A percentile compares a stretch with the other conserved stretches of the same genome.
phyloP scores from a whole-genome alignment of 1,140 invertebrate genomes.

The Metopolophium dirhodum region DNA sequence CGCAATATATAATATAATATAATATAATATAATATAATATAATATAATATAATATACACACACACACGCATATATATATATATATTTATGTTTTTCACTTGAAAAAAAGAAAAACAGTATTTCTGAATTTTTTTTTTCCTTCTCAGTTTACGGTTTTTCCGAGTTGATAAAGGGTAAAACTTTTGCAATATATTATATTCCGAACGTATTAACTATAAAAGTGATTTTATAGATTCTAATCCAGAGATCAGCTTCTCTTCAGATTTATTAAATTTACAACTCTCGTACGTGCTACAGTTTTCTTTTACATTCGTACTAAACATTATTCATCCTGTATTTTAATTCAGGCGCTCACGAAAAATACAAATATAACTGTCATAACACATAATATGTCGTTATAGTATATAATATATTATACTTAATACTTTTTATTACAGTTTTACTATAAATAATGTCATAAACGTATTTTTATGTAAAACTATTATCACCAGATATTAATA shows the following conservation, averaged over 20 bases:
- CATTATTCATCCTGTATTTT: not conserved
- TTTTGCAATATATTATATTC: conserved; percentile 27
- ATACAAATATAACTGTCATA: not conserved
- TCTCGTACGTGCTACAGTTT: not conserved
- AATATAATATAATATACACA: not conserved
- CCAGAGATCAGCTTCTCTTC: not conserved
- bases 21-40: conserved; percentile 11
- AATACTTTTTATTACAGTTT: not conserved
- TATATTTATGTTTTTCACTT: not conserved
- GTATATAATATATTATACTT: not conserved
- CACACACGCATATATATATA: not conserved
- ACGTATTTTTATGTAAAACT: too few species aligned
- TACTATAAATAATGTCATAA: not conserved
- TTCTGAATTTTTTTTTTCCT: not conserved
- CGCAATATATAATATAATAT: conserved; percentile 1
- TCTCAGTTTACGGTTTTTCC: not conserved
- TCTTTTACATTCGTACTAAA: not conserved
- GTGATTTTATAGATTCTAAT: conserved; percentile 26
- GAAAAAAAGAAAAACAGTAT: not conserved
- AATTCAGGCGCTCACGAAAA: not conserved
- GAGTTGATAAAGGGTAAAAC: conserved; percentile 1
- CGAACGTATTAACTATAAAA: conserved; percentile 27
- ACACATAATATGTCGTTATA: not conserved
- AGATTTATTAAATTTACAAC: not conserved
- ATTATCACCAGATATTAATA: too few species aligned